Conservation (phyloP, 1,140 invertebrate genomes). For the Bombus vancouverensis region DNA sequence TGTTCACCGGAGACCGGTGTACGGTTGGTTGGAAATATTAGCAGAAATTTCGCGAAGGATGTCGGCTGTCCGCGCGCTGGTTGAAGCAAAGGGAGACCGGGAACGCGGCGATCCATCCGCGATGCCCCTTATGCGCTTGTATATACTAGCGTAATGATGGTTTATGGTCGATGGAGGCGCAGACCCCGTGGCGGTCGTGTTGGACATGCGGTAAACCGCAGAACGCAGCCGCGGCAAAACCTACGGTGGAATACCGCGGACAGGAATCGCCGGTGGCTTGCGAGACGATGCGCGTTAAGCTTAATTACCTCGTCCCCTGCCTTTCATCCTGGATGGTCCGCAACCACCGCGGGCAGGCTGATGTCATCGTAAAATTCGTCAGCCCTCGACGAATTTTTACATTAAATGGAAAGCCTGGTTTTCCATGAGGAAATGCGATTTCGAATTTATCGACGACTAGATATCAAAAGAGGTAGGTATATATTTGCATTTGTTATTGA, state of each 20-base stretch:
- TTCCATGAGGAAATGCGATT: background rate
- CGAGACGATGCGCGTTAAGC: constrained; percentile 61
- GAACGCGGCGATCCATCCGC: constrained; percentile 24
- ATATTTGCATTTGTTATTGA: background rate
- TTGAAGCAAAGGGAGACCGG: constrained; percentile 6
- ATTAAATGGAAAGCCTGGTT: background rate
- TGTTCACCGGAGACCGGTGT: background rate
- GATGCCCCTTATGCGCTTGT: constrained; percentile 65
- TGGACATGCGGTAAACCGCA: constrained; percentile 81
- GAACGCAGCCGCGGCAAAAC: constrained; percentile 75
- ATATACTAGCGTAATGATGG: constrained; percentile 78
- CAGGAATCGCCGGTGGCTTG: constrained; percentile 48
- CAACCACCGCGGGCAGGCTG: constrained; percentile 6
- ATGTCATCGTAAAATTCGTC: constrained; percentile 40
- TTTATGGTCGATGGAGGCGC: constrained; percentile 71
- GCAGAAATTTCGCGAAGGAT: constrained; percentile 62
- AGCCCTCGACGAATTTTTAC: background rate
- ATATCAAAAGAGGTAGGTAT: background rate
- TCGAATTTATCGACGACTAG: background rate
- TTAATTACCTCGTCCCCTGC: constrained; percentile 70
- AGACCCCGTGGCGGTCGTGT: constrained; percentile 72
- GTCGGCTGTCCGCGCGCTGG: constrained; percentile 17
- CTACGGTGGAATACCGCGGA: constrained; percentile 59
- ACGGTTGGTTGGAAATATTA: constrained; percentile 40
- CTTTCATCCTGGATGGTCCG: constrained; percentile 14